These are phyloP conservation scores for Phainopepla nitens DNA, from an alignment of 2,113 vertebrate species.

Conservation along the genomic window DNA sequence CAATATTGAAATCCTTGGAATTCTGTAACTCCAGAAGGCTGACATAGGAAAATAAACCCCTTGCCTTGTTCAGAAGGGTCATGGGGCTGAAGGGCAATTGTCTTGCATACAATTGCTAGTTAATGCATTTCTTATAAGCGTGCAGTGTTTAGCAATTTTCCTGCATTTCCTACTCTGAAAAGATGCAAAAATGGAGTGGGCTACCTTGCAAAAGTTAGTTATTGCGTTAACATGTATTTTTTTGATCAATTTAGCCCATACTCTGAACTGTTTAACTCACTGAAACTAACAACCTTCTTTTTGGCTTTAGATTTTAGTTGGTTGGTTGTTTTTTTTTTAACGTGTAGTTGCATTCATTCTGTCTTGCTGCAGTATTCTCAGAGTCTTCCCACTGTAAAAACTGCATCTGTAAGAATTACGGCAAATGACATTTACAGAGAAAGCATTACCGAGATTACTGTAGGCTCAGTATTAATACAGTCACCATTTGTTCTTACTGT, in stretches of 20 bases:
- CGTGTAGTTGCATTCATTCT: background rate
- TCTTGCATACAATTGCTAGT: background rate
- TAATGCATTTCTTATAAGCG: background rate
- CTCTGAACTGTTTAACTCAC: background rate
- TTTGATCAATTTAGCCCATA: background rate
- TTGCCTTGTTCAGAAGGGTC: background rate
- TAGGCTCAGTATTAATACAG: background rate
- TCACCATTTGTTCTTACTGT: background rate
- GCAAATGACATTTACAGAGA: background rate
- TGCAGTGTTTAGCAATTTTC: background rate
- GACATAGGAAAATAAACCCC: background rate
- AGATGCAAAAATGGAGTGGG: background rate
- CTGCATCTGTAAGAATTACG: background rate
- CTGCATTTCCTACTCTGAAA: background rate
- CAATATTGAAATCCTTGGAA: background rate
- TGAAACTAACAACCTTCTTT: background rate
- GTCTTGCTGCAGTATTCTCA: background rate
- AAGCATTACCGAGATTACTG: background rate
- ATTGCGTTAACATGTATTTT: background rate
- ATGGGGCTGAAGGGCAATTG: background rate
- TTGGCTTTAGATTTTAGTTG: background rate
- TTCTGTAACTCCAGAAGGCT: background rate
- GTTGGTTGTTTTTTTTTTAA: background rate
- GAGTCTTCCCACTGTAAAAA: background rate
- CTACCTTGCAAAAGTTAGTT: background rate